Conservation (phyloP, 2,797 vertebrate genomes). For the Xiphorhynchus erythropygius region DNA sequence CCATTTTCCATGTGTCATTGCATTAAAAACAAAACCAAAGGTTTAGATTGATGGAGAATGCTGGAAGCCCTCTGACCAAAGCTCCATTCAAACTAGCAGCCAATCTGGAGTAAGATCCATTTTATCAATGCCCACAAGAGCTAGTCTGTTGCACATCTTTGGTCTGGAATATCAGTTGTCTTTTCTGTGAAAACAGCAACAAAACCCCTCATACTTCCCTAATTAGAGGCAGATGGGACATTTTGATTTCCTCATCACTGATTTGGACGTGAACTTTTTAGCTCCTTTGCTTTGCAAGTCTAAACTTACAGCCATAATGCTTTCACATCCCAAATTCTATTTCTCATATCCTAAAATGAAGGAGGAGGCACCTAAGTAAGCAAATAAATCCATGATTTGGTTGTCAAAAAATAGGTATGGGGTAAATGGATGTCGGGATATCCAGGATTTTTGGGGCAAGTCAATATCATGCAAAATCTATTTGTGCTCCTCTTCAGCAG, state of each 20-base stretch:
- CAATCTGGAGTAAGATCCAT: neutral
- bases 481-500: neutral
- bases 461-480: neutral
- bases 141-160: neutral
- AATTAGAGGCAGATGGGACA: neutral
- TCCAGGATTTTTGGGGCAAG: neutral
- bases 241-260: neutral
- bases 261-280: neutral
- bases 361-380: neutral
- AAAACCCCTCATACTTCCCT: accelerated
- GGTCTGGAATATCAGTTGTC: neutral
- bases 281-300: neutral
- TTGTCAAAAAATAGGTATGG: neutral
- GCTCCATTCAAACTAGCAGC: neutral
- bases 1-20: neutral
- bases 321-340: neutral
- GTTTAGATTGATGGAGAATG: neutral
- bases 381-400: neutral
- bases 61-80: neutral
- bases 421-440: neutral
- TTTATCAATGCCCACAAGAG: neutral
- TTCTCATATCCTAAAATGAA: neutral
- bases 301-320: neutral
- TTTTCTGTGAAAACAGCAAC: neutral
- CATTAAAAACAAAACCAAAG: neutral